Percentiles rank a stretch among this genome's conserved stretches.
Evolutionary conservation across 2,113 vertebrate species (phyloP).

Genomic region (Sinocyclocheilus anophthalmus): DNA sequence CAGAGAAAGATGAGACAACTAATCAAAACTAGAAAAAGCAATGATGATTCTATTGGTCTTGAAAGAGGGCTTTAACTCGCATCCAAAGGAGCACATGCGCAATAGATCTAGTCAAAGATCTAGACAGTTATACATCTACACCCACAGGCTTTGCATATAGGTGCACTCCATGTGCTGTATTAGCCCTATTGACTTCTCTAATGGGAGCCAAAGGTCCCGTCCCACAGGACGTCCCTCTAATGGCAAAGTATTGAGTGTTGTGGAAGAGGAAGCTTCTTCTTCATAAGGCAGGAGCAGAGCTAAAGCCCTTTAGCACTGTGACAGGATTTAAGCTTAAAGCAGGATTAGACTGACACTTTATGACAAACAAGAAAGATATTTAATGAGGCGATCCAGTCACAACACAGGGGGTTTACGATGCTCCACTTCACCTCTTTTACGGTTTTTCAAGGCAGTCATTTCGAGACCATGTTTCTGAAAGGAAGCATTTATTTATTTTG

Average conservation of each 20-base stretch:
- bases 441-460: neutral
- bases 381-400: conserved; percentile 29
- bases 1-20: neutral
- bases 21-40: neutral
- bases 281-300: conserved; percentile 15
- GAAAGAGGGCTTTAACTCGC: neutral
- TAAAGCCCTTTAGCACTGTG: conserved; percentile 46
- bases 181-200: conserved; percentile 77
- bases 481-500: neutral
- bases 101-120: neutral
- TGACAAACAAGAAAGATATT: conserved; percentile 32
- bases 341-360: conserved; percentile 29
- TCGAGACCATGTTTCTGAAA: neutral
- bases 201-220: conserved; percentile 76
- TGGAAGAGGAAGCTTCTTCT: conserved; percentile 69
- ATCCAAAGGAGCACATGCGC: neutral
- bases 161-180: conserved; percentile 73
- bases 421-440: neutral
- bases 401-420: neutral
- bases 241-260: conserved; percentile 80
- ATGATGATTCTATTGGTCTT: conserved; percentile 1
- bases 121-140: conserved; percentile 65
- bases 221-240: conserved; percentile 71
- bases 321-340: conserved; percentile 51
- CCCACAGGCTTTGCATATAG: conserved; percentile 65